Evolutionary conservation across 2,888 invertebrate genomes (phyloP), one percentile per base, ranked within the genome.

Genomic region (Chrysomela aeneicollis): DNA sequence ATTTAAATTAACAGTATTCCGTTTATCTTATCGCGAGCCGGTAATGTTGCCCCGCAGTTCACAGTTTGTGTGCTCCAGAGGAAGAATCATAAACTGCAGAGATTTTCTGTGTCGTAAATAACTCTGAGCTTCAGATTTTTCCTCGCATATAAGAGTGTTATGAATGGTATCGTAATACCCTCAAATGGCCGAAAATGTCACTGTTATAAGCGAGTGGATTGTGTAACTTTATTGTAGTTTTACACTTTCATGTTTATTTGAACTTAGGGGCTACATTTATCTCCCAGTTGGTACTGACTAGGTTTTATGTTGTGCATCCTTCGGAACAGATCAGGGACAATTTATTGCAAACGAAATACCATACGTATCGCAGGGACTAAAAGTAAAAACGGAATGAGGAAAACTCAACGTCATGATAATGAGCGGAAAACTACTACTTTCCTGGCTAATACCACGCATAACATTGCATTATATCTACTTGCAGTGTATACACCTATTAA

Each of bases 1-100:
- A 63, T 63, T 68, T 68, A 64, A 68, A 68, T 68, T 68, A 68
- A 63, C 64, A 60, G 63, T 54, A 54, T 60, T 60, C 47, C 60
- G 57, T 62, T 68, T 68, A 68, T 68, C 67, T 64, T 61, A 63
- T 64, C 67, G 6, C 35, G 46, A 30, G 46, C 9, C 35, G 35
- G 42, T 42, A 42, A 42, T 42, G 42, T 42, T 10, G 10, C 42
- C n/a, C 42, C 3, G 12, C 42, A 42, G 42, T 15, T 42, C 42
- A 42, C 42, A 42, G n/a, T 42, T 42, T 42, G 42, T 42, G 42
- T 42, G 15, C 42, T 42, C 42, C 42, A 15, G n/a, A 42, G 42
- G 15, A 42, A 42, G 42, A 42, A 42, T 42, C 42, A 42, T 42
- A 42, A 42, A 42, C 42, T 42, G 42, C 15, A 12, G 42, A 42